A percentile compares a stretch with the other conserved stretches of the same genome.
These are phyloP conservation scores for Cryptocheilus praepositus DNA, from an alignment of 2,888 invertebrate species.

Conservation along the genomic window DNA sequence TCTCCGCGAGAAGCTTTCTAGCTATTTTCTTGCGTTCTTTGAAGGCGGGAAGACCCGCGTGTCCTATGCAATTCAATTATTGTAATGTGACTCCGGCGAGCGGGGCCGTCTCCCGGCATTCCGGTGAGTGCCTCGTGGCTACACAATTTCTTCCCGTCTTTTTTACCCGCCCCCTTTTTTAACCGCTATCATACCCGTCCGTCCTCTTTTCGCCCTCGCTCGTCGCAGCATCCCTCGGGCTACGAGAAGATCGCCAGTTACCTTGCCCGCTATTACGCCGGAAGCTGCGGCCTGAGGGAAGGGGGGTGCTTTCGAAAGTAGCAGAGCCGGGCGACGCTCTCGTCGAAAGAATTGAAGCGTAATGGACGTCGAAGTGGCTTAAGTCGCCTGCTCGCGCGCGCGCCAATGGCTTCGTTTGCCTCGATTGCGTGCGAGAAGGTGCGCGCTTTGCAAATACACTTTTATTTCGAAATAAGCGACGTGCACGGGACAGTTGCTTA, in stretches of 20 bases:
- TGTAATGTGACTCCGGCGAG: slow-evolving; percentile 59
- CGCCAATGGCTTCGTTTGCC: too few species aligned
- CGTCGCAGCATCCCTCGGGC: background rate
- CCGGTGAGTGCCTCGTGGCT: slow-evolving; percentile 43
- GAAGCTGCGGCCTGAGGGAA: too few species aligned
- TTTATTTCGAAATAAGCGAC: too few species aligned
- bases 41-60: slow-evolving; percentile 64
- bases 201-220: slow-evolving; percentile 5
- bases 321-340: too few species aligned
- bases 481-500: too few species aligned
- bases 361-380: too few species aligned
- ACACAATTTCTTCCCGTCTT: slow-evolving; percentile 22
- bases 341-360: too few species aligned
- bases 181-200: background rate
- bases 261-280: background rate
- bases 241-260: background rate
- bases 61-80: slow-evolving; percentile 67
- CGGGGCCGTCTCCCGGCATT: slow-evolving; percentile 45
- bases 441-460: too few species aligned
- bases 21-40: slow-evolving; percentile 62
- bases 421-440: too few species aligned
- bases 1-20: slow-evolving; percentile 55
- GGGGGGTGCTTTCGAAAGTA: too few species aligned
- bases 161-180: background rate
- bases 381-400: too few species aligned